Percentiles rank a stretch among this genome's conserved stretches.
Evolutionary conservation across 2,888 invertebrate species (phyloP).

Genomic region (Ennomos quercinarius): DNA sequence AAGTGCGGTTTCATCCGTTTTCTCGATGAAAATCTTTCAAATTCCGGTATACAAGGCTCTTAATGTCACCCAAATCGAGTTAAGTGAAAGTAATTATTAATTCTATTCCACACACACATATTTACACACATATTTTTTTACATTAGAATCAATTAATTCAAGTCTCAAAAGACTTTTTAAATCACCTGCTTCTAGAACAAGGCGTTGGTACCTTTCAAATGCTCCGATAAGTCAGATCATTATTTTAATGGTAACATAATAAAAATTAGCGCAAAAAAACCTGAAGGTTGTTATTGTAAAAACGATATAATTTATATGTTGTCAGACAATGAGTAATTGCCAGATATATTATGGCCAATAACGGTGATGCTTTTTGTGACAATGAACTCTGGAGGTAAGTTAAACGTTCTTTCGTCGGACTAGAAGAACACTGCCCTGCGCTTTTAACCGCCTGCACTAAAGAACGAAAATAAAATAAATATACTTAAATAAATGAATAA

Average conservation of each 20-base stretch:
- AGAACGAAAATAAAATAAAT: no score
- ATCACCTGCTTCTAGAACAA: background rate
- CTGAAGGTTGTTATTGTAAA: constrained; percentile 36
- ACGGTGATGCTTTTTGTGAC: constrained; percentile 20
- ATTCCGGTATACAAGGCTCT: no score
- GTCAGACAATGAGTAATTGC: constrained; percentile 26
- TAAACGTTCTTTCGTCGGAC: background rate
- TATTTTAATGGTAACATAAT: constrained; percentile 27
- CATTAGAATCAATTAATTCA: no score
- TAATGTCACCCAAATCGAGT: no score
- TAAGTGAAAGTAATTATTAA: background rate
- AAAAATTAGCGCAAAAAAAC: constrained; percentile 30
- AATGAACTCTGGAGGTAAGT: constrained; percentile 24
- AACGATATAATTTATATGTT: constrained; percentile 32
- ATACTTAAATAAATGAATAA: no score
- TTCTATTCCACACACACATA: background rate
- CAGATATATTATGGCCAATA: constrained; percentile 24
- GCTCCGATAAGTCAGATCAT: constrained; percentile 18
- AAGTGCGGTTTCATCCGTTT: no score
- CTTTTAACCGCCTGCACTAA: no score
- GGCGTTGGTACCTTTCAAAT: constrained; percentile 10
- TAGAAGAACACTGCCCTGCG: no score
- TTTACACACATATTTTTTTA: no score
- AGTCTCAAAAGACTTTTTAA: no score
- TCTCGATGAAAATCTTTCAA: no score